Conservation (phyloP, 1,140 invertebrate genomes). For the Aphelenchoides fujianensis region DNA sequence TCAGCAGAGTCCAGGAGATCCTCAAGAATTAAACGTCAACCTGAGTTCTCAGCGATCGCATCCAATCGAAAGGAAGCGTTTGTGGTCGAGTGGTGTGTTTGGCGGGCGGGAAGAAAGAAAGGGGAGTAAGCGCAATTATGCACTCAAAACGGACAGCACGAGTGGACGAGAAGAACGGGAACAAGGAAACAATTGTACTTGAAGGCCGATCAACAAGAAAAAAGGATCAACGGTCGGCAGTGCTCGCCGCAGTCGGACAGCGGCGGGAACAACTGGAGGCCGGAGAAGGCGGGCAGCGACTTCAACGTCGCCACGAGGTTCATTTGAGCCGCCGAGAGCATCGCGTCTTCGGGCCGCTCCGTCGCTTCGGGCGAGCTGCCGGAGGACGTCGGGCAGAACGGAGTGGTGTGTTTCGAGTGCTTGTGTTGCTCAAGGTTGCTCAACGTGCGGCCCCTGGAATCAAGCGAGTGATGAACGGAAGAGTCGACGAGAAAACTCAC, state of each 20-base stretch:
- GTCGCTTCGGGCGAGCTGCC: not conserved
- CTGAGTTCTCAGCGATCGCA: too few species aligned
- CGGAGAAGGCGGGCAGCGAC: not conserved
- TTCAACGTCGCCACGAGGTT: not conserved
- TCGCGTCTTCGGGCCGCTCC: too few species aligned
- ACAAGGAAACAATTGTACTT: not conserved
- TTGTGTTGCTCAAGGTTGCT: not conserved
- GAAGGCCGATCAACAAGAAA: not conserved
- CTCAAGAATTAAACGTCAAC: too few species aligned
- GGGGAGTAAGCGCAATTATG: too few species aligned
- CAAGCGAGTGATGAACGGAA: not conserved
- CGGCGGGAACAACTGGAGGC: not conserved
- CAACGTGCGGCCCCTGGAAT: constrained; percentile 11
- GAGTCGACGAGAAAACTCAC: constrained; percentile 12
- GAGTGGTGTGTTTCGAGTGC: not conserved
- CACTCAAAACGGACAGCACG: too few species aligned
- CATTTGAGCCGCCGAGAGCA: not conserved
- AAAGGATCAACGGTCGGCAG: too few species aligned
- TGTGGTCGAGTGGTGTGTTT: too few species aligned
- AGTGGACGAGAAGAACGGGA: too few species aligned
- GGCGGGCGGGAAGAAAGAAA: too few species aligned
- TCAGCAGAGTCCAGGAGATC: too few species aligned
- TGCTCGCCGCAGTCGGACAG: not conserved
- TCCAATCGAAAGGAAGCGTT: too few species aligned
- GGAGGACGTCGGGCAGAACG: not conserved